Base-by-base conservation (phyloP, 2,113 vertebrate genomes). In the Microcebus murinus region DNA sequence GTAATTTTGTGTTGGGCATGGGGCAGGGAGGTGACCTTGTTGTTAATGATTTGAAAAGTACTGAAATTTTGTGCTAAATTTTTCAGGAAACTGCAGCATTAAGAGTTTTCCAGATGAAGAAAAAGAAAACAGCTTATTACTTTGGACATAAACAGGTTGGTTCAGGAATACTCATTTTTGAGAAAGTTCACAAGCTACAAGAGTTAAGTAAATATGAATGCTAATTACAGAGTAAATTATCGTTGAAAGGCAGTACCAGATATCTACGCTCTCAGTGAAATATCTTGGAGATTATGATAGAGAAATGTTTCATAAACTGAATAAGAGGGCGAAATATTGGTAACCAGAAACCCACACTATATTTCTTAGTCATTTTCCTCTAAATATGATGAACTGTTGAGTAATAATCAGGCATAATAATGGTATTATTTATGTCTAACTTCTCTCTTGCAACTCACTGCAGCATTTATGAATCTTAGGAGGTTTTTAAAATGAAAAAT, bases 331-430 rank as follows among this genome's bases (percentile, higher is more conserved):
- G n/a, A 94, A 97, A 96, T 90, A 92, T 50, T 82, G 87, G 98
- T 96, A 98, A 91, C 95, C 87, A 97, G 98, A 98, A 98, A 98
- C 92, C 90, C 95, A 94, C 68, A 79, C 86, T 94, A 61, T 92
- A 94, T 97, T 97, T 97, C 95, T 95, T 88, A 90, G 95, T 95
- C 67, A 97, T 97, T 97, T 97, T 97, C 96, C 89, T 95, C 91
- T 90, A 97, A 97, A 96, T 88, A 92, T 92, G 90, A 95, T 89
- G 39, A 97, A 88, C 25, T 93, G 55, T 93, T 74, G 88, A 97
- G 91, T 85, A 95, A 95, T 96, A 98, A 98, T 98, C 96, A 97
- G 95, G 76, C 73, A 57, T 50, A 96, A 97, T 97, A 97, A 98
- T 95, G 91, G 67, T 52, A 97, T 98, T 97, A 96, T 79, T 94